A percentile compares a stretch with the other conserved stretches of the same genome.
These are phyloP conservation scores for Ennomos fuscantarius DNA, from an alignment of 2,888 invertebrate genomes.

Conservation along the genomic window DNA sequence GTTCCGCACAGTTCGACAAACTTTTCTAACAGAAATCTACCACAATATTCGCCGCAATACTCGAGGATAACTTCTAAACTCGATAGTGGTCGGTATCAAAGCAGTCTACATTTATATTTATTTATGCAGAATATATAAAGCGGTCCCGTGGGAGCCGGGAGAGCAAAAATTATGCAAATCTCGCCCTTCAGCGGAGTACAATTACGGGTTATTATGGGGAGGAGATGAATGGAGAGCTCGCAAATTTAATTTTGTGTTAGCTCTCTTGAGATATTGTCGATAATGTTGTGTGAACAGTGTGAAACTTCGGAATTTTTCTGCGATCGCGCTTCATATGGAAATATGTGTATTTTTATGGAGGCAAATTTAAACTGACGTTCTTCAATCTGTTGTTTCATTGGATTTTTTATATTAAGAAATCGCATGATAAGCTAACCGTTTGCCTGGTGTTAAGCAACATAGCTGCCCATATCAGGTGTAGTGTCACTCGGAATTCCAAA, in stretches of 20 bases:
- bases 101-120: constrained; percentile 46
- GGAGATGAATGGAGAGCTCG: constrained; percentile 64
- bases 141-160: constrained; percentile 59
- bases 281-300: constrained; percentile 31
- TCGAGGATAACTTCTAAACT: constrained; percentile 50
- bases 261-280: constrained; percentile 28
- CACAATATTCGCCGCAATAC: constrained; percentile 36
- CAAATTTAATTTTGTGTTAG: constrained; percentile 55
- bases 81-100: constrained; percentile 68
- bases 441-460: too few relatives aligned
- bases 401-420: too few relatives aligned
- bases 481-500: too few relatives aligned
- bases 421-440: too few relatives aligned
- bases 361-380: not conserved
- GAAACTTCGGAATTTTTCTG: constrained; percentile 19
- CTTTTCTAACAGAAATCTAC: constrained; percentile 35
- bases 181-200: constrained; percentile 69
- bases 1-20: constrained; percentile 13
- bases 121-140: constrained; percentile 76
- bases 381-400: too few relatives aligned
- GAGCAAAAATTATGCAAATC: constrained; percentile 77
- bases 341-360: constrained; percentile 6
- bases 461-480: too few relatives aligned
- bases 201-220: constrained; percentile 76
- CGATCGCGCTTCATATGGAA: constrained; percentile 12